Evolutionary conservation across 2,888 invertebrate species (phyloP).

Genomic region (Tiliacea aurago): DNA sequence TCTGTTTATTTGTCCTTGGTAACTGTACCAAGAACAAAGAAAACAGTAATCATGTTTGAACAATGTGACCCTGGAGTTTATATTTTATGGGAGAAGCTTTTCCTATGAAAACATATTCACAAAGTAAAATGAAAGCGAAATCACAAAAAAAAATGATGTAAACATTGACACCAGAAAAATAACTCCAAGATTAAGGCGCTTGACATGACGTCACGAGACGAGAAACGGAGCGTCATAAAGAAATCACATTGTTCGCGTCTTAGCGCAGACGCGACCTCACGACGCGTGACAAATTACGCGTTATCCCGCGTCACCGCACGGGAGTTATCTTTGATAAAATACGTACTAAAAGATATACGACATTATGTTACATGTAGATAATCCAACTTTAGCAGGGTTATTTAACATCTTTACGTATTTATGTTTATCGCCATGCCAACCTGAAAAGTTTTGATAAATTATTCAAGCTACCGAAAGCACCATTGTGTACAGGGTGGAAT

Average conservation of each 20-base stretch:
- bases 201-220: constrained; percentile 9
- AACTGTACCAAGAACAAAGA: background rate
- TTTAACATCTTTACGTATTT: background rate
- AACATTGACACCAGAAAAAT: background rate
- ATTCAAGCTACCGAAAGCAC: constrained; percentile 1
- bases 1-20: constrained; percentile 3
- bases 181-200: background rate
- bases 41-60: background rate
- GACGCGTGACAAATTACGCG: constrained; percentile 31
- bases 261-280: constrained; percentile 25
- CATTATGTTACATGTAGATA: background rate
- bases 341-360: constrained; percentile 3
- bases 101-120: background rate
- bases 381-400: background rate
- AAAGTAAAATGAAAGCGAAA: constrained; percentile 3
- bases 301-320: constrained; percentile 30
- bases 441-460: constrained; percentile 13
- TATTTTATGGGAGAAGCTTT: background rate
- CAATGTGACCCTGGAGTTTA: background rate
- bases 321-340: constrained; percentile 29
- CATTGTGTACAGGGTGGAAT: too few species aligned
- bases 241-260: constrained; percentile 40
- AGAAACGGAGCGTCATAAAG: constrained; percentile 24
- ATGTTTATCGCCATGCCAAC: background rate
- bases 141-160: background rate